These are phyloP conservation scores for Vireo griseus DNA, from an alignment of 2,797 vertebrate species.

Conservation along the genomic window DNA sequence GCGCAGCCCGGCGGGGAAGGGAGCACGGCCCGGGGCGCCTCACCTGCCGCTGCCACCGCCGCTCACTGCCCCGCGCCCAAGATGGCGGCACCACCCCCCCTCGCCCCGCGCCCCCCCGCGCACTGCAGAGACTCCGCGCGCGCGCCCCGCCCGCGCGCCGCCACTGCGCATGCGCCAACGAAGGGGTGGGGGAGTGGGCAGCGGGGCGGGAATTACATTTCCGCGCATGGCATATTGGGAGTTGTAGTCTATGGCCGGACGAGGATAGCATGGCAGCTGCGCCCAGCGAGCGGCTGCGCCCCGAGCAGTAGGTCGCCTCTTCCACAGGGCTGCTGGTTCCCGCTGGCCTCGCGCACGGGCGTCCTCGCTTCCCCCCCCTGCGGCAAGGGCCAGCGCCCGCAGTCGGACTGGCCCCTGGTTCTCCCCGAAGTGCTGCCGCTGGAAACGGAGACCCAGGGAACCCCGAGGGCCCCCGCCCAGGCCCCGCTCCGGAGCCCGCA, in stretches of 20 bases:
- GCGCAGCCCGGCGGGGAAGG: background rate
- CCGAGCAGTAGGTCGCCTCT: background rate
- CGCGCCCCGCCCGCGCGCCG: constrained; percentile 51
- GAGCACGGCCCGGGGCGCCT: too few relatives aligned
- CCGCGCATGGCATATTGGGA: background rate
- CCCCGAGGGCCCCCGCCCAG: background rate
- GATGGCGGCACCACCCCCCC: constrained; percentile 48
- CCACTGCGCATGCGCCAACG: constrained; percentile 8
- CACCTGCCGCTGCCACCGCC: too few relatives aligned
- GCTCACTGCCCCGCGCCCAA: too few relatives aligned
- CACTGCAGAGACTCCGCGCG: constrained; percentile 67
- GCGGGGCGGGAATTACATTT: fast-evolving
- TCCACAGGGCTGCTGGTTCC: background rate
- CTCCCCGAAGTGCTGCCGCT: too few relatives aligned
- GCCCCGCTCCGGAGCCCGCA: background rate
- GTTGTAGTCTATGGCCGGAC: fast-evolving
- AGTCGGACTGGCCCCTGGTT: fast-evolving
- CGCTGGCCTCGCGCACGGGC: too few relatives aligned
- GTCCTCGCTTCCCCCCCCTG: background rate
- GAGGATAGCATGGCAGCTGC: fast-evolving
- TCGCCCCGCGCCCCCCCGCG: constrained; percentile 14
- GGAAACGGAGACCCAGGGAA: background rate
- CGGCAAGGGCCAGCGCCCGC: background rate
- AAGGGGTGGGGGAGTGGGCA: fast-evolving
- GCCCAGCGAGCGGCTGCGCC: fast-evolving